phyloP scores from a whole-genome alignment of 2,888 invertebrate genomes.

The Lobophora halterata region DNA sequence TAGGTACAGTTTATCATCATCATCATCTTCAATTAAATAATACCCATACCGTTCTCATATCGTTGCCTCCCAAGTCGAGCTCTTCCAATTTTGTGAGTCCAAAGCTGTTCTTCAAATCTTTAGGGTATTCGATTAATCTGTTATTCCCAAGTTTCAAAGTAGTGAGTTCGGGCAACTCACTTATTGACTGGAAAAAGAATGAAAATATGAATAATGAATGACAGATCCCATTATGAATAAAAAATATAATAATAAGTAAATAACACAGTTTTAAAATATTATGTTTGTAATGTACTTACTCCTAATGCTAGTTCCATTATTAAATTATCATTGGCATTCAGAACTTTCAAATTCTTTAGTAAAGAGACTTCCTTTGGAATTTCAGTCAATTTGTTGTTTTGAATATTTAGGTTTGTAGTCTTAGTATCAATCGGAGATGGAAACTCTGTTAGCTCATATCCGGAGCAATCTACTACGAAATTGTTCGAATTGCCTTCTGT shows the following conservation, averaged over 20 bases:
- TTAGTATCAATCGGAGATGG: constrained; percentile 62
- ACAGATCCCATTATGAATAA: no score
- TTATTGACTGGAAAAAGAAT: constrained; percentile 62
- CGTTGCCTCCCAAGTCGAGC: constrained; percentile 72
- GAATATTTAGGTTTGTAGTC: constrained; percentile 60
- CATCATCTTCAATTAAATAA: no score
- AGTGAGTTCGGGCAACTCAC: constrained; percentile 59
- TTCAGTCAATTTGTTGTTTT: constrained; percentile 65
- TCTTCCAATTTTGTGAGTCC: constrained; percentile 59
- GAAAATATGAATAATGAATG: neutral
- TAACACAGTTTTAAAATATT: neutral
- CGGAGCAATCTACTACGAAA: constrained; percentile 71
- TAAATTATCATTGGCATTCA: constrained; percentile 60
- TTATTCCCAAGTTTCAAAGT: constrained; percentile 64
- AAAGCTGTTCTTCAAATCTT: constrained; percentile 67
- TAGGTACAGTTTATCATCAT: no score
- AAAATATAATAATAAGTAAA: constrained; percentile 8
- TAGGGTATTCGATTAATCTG: constrained; percentile 63
- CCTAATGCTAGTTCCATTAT: constrained; percentile 62
- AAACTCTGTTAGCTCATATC: constrained; percentile 68
- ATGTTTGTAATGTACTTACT: constrained; percentile 46
- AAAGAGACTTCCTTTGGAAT: constrained; percentile 61
- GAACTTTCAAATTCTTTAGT: constrained; percentile 56
- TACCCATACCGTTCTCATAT: constrained; percentile 64
- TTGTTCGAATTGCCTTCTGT: constrained; percentile 53